Conservation (phyloP, 2,888 invertebrate genomes). For the Lasioglossum leucozonium region DNA sequence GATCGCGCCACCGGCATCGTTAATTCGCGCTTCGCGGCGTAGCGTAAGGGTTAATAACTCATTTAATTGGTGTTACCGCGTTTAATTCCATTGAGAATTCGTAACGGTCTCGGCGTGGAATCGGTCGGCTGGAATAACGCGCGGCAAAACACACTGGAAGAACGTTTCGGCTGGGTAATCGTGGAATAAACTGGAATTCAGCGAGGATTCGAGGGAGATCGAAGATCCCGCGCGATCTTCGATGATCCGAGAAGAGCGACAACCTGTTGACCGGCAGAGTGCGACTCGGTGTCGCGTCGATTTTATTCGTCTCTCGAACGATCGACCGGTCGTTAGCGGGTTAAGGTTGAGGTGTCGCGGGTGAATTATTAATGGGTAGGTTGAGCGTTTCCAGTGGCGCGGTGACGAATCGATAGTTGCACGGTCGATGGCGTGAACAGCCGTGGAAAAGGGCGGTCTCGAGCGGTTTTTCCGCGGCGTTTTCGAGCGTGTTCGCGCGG, state of each 20-base stretch:
- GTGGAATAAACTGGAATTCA: neutral
- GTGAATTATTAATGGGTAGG: neutral
- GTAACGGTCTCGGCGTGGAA: slow-evolving; percentile 29
- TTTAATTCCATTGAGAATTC: slow-evolving; percentile 14
- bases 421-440: neutral
- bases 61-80: neutral
- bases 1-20: neutral
- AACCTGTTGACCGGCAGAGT: neutral
- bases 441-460: neutral
- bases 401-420: slow-evolving; percentile 39
- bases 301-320: neutral
- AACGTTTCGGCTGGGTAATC: slow-evolving; percentile 1
- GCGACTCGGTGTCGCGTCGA: neutral
- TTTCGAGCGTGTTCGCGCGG: slow-evolving; percentile 20
- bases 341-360: neutral
- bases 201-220: neutral
- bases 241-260: neutral
- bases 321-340: neutral
- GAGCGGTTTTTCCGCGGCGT: neutral
- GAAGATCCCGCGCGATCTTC: neutral
- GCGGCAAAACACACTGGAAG: neutral
- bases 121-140: slow-evolving; percentile 5
- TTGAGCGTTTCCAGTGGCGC: neutral
- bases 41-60: neutral
- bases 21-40: slow-evolving; percentile 15